Base-by-base conservation (phyloP, 2,797 vertebrate species). In the Acridotheres tristis region DNA sequence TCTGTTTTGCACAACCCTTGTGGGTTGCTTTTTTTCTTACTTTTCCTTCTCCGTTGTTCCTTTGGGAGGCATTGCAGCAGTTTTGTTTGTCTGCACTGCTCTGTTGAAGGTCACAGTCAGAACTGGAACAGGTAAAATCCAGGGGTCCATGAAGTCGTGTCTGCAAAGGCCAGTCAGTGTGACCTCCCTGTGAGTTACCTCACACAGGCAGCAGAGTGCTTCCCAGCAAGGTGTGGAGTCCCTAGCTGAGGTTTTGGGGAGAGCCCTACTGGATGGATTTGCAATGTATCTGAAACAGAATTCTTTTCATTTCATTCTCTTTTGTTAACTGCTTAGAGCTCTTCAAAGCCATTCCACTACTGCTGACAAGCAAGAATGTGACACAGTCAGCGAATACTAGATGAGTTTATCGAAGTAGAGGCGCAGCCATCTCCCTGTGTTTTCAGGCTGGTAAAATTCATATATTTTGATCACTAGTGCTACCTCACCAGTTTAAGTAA, bases 141-240 rank as follows among this genome's bases (percentile, higher is more conserved):
- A 15, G 15, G 34, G 16, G 34, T 47, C 48, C 4, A 0, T 51
- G 66, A 69, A 51, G 30, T 13, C 0, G 0, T 57, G 14, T 38
- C n/a, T 92, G 30, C 25, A 26, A 77, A 58, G 40, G 23, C 36
- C 9, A 1, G 16, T 18, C 3, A 4, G 11, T 16, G 1, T 42
- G 54, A 69, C 8, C 5, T 74, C 15, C 27, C 51, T 66, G 11
- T 1, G 16, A 38, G 13, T 40, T 57, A 63, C 6, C 14, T 67
- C 32, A 26, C 2, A 1, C 6, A 61, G 67, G 30, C 45, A 45
- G 62, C 21, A 59, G 43, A 38, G 3, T 54, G 26, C 43, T 90
- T 84, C 36, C 61, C 22, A 5, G 38, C 13, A 40, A 51, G 8
- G 15, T 21, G 2, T 43, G 57, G 45, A 78, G 61, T n/a, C 42